These are phyloP conservation scores for Sarotherodon lohbergeri DNA, from an alignment of 2,113 vertebrate genomes.

Conservation along the genomic window DNA sequence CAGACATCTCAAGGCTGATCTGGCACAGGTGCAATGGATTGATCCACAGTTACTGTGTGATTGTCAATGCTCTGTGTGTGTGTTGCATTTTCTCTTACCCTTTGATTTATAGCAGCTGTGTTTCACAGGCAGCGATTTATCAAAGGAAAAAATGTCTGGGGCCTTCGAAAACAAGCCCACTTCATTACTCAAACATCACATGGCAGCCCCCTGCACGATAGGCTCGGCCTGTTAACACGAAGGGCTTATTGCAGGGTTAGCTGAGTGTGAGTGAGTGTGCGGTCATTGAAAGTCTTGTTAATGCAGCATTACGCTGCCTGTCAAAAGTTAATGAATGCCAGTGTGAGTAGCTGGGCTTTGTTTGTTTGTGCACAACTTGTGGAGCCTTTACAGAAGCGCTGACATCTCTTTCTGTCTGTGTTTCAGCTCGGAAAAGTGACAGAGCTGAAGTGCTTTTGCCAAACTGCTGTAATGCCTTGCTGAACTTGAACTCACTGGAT, in stretches of 20 bases:
- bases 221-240: constrained; percentile 3
- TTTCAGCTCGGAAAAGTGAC: not conserved
- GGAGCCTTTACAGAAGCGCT: not conserved
- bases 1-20: not conserved
- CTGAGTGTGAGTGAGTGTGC: not conserved
- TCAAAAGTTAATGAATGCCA: not conserved
- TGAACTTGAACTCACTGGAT: not conserved
- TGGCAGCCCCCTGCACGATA: not conserved
- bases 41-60: not conserved
- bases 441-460: not conserved
- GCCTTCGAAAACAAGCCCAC: not conserved
- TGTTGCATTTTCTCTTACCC: not conserved
- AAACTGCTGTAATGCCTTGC: not conserved
- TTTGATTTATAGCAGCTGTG: constrained; percentile 32
- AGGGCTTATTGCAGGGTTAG: constrained; percentile 6
- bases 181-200: constrained; percentile 36
- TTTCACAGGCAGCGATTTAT: constrained; percentile 24
- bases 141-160: constrained; percentile 13
- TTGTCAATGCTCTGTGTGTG: not conserved
- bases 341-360: not conserved
- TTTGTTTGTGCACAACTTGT: not conserved
- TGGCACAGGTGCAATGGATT: constrained; percentile 5
- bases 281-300: not conserved
- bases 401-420: not conserved
- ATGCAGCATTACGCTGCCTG: not conserved